Percentiles rank a stretch among this genome's conserved stretches.
phyloP scores from a whole-genome alignment of 2,888 invertebrate species.

The Diarsia dahlii region DNA sequence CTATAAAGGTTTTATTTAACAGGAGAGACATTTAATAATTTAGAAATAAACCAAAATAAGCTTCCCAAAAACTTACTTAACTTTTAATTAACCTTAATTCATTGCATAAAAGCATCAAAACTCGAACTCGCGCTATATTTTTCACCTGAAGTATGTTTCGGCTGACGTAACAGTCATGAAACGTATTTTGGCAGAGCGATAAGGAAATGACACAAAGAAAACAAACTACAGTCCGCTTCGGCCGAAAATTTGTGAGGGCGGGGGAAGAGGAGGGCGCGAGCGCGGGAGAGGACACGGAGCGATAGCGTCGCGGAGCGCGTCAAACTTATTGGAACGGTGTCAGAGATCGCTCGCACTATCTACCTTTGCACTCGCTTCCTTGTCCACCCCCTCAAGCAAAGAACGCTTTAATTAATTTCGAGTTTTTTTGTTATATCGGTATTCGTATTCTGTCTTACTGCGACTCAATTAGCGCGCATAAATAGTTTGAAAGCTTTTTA shows the following conservation, averaged over 20 bases:
- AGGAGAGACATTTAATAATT: not conserved
- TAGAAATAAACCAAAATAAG: not conserved
- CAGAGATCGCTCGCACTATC: constrained; percentile 85
- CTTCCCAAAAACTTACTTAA: not conserved
- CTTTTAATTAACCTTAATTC: constrained; percentile 29
- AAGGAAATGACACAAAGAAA: constrained; percentile 91
- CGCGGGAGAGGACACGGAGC: constrained; percentile 66
- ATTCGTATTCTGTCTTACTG: constrained; percentile 64
- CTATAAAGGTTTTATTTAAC: constrained; percentile 5
- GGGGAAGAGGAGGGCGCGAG: constrained; percentile 68
- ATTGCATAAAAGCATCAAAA: constrained; percentile 78
- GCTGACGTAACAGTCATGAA: constrained; percentile 89
- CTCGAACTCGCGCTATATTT: constrained; percentile 75
- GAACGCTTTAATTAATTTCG: constrained; percentile 65
- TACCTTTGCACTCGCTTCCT: constrained; percentile 75
- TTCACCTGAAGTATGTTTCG: constrained; percentile 89
- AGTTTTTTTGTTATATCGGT: constrained; percentile 64
- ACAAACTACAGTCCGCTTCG: constrained; percentile 88
- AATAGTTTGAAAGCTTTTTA: constrained; percentile 74
- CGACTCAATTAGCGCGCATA: constrained; percentile 68
- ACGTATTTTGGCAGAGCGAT: constrained; percentile 90
- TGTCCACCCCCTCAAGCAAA: constrained; percentile 52
- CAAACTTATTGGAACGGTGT: constrained; percentile 88
- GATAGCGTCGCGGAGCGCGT: constrained; percentile 77
- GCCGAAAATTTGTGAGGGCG: constrained; percentile 87